Evolutionary conservation across 2,797 vertebrate genomes (phyloP).

Genomic region (Chrysocyon brachyurus): DNA sequence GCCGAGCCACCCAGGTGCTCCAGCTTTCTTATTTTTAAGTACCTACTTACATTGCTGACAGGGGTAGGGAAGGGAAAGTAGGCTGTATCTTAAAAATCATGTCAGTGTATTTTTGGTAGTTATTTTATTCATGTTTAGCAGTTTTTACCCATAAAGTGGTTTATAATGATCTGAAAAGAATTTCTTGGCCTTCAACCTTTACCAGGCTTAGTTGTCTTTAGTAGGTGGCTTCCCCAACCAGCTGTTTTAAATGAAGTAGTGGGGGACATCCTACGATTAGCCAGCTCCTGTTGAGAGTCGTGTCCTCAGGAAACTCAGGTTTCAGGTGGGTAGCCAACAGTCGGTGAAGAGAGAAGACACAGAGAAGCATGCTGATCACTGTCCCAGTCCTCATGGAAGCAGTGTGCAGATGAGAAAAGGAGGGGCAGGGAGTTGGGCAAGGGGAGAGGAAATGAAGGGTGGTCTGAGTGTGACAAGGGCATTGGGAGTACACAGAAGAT

Average conservation of each 20-base stretch:
- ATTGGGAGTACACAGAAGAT: neutral
- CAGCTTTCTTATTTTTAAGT: conserved; percentile 58
- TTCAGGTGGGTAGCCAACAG: neutral
- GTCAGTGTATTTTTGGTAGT: conserved; percentile 24
- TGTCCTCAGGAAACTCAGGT: neutral
- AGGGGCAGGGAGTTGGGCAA: neutral
- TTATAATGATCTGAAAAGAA: conserved; percentile 47
- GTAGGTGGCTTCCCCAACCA: neutral
- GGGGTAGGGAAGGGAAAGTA: neutral
- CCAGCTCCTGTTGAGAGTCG: neutral
- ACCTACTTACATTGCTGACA: neutral
- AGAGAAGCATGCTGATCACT: neutral
- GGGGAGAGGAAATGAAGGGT: neutral
- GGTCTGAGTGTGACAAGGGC: neutral
- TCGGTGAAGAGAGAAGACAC: neutral
- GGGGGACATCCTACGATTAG: neutral
- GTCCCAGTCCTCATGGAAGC: neutral
- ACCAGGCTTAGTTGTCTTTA: conserved; percentile 13
- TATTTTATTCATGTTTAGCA: neutral
- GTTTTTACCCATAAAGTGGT: neutral
- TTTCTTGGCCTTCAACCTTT: conserved; percentile 14
- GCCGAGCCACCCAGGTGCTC: too few species aligned
- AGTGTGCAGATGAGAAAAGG: neutral
- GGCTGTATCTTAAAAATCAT: neutral
- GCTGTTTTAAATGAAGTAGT: conserved; percentile 39